A percentile compares a stretch with the other conserved stretches of the same genome.
These are phyloP conservation scores for Littorina saxatilis DNA, from an alignment of 1,140 invertebrate genomes.

Conservation along the genomic window DNA sequence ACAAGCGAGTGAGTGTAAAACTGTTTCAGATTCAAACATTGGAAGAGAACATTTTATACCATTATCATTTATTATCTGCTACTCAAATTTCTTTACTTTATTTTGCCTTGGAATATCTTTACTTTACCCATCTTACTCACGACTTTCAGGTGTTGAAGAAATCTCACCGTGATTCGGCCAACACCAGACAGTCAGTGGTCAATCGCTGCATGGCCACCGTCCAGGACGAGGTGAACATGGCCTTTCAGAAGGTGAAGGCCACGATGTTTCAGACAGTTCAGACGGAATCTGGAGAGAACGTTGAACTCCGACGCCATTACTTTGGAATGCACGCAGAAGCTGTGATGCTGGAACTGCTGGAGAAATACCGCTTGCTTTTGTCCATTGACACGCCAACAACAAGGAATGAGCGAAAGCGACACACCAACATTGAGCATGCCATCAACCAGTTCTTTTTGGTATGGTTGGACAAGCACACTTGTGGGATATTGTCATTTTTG, in stretches of 20 bases:
- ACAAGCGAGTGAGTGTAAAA: too few relatives aligned
- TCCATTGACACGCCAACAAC: slow-evolving; percentile 39
- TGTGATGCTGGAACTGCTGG: slow-evolving; percentile 63
- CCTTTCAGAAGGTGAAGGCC: slow-evolving; percentile 62
- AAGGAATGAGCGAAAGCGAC: slow-evolving; percentile 32
- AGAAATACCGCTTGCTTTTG: slow-evolving; percentile 61
- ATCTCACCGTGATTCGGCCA: slow-evolving; percentile 65
- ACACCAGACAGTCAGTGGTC: slow-evolving; percentile 42
- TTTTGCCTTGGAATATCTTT: too few relatives aligned
- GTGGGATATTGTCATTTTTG: too few relatives aligned
- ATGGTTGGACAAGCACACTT: too few relatives aligned
- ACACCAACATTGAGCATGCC: slow-evolving; percentile 39
- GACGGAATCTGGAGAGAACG: slow-evolving; percentile 40
- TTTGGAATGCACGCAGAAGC: slow-evolving; percentile 54
- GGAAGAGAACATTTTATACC: too few relatives aligned
- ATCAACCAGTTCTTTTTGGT: slow-evolving; percentile 50
- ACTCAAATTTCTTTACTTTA: too few relatives aligned
- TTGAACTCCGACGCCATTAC: slow-evolving; percentile 54
- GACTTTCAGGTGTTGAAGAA: slow-evolving; percentile 67
- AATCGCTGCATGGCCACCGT: slow-evolving; percentile 58
- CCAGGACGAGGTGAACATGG: slow-evolving; percentile 56
- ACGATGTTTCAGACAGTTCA: slow-evolving; percentile 46
- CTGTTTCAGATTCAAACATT: too few relatives aligned
- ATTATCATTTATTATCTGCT: too few relatives aligned
- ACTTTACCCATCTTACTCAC: too few relatives aligned